Evolutionary conservation across 2,797 vertebrate genomes (phyloP).

Genomic region (Tympanoctomys barrerae): DNA sequence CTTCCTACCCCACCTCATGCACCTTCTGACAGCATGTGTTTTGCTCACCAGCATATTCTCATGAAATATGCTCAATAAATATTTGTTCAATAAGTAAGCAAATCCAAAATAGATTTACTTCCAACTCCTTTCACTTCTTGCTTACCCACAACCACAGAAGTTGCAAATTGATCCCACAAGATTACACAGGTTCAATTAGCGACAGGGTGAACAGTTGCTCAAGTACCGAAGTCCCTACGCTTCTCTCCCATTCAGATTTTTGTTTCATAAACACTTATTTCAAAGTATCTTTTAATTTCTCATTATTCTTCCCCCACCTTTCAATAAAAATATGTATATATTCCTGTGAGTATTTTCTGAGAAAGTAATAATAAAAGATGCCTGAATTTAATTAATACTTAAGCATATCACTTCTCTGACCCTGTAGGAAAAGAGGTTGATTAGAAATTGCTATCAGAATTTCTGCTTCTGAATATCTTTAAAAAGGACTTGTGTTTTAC

Average conservation of each 20-base stretch:
- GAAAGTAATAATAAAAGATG: not conserved
- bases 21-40: not conserved
- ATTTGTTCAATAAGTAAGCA: not conserved
- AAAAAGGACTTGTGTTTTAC: not conserved
- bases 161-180: not conserved
- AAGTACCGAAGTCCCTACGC: not conserved
- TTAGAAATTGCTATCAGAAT: not conserved
- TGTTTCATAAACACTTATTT: not conserved
- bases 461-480: not conserved
- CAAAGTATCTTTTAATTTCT: not conserved
- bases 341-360: not conserved
- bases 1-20: not conserved
- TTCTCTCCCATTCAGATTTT: not conserved
- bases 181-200: not conserved
- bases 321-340: not conserved
- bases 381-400: constrained; percentile 30
- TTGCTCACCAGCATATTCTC: not conserved
- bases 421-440: not conserved
- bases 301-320: not conserved
- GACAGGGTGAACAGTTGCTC: not conserved
- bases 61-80: not conserved
- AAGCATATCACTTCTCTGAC: not conserved
- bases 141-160: not conserved
- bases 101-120: not conserved
- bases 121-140: not conserved